Percentiles rank a stretch among this genome's conserved stretches.
Evolutionary conservation across 2,113 vertebrate species (phyloP).

Genomic region (Chaenocephalus aceratus): DNA sequence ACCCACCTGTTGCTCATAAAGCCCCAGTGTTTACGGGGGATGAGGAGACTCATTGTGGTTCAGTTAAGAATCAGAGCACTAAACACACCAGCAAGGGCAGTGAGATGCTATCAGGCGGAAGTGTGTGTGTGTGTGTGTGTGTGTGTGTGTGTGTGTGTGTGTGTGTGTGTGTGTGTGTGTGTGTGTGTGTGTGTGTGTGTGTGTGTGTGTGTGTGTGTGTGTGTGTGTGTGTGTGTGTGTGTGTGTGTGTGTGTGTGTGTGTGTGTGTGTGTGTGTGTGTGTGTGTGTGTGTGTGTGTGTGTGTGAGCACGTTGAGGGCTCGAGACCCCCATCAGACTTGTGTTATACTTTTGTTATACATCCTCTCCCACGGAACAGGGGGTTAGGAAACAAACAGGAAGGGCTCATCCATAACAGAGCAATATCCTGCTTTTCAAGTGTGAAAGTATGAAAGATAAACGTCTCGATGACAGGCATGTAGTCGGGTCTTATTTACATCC

Average conservation of each 20-base stretch:
- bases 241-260: neutral
- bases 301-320: conserved; percentile 28
- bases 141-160: no score
- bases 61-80: conserved; percentile 63
- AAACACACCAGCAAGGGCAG: conserved; percentile 57
- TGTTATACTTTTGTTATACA: conserved; percentile 37
- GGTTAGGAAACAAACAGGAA: conserved; percentile 15
- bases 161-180: neutral
- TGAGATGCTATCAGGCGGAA: conserved; percentile 37
- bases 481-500: no score
- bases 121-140: neutral
- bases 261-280: neutral
- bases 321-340: conserved; percentile 27
- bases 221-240: neutral
- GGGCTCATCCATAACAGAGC: neutral
- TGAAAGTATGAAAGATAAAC: conserved; percentile 6
- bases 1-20: conserved; percentile 77
- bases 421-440: neutral
- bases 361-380: conserved; percentile 2
- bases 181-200: conserved; percentile 6
- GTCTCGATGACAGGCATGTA: neutral
- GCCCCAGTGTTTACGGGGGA: conserved; percentile 68
- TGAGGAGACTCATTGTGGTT: conserved; percentile 51
- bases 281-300: conserved; percentile 18
- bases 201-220: conserved; percentile 20